These are phyloP conservation scores for Percopsis omiscomaycus DNA, from an alignment of 2,797 vertebrate species.

Conservation along the genomic window DNA sequence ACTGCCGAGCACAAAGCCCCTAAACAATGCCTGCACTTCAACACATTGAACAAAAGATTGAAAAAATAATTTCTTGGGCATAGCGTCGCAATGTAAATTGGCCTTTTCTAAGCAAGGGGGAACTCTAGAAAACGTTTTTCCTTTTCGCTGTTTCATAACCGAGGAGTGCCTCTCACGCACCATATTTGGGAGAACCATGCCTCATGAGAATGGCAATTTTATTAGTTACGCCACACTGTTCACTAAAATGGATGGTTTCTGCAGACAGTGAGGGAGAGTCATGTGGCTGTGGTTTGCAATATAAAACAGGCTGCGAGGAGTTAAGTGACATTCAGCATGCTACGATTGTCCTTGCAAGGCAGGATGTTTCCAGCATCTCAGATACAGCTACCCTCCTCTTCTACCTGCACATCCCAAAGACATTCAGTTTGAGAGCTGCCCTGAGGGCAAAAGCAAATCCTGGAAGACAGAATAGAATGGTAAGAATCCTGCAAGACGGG, in stretches of 20 bases:
- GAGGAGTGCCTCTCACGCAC: slow-evolving; percentile 11
- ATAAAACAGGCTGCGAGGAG: slow-evolving; percentile 46
- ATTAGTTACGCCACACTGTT: slow-evolving; percentile 18
- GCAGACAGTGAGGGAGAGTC: slow-evolving; percentile 24
- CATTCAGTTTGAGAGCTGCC: slow-evolving; percentile 29
- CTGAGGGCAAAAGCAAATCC: slow-evolving; percentile 32
- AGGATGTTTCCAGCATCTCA: slow-evolving; percentile 46
- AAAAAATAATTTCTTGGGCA: slow-evolving; percentile 22
- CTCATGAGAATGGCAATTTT: slow-evolving; percentile 16
- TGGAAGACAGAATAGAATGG: slow-evolving; percentile 31
- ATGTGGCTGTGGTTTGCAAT: slow-evolving; percentile 35
- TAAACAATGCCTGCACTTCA: slow-evolving; percentile 58
- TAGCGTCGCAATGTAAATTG: slow-evolving; percentile 12
- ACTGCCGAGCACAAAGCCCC: slow-evolving; percentile 63
- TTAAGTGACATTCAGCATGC: slow-evolving; percentile 37
- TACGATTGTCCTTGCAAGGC: slow-evolving; percentile 52
- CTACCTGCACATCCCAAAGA: slow-evolving; percentile 30
- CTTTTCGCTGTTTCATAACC: slow-evolving; percentile 19
- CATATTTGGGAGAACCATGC: slow-evolving; percentile 18
- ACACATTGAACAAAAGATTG: slow-evolving; percentile 11
- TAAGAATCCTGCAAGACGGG: too few species aligned
- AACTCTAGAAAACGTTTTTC: neutral
- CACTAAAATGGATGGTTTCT: slow-evolving; percentile 25
- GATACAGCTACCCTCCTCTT: slow-evolving; percentile 38
- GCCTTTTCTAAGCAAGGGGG: slow-evolving; percentile 13